Percentiles rank a stretch among this genome's conserved stretches.
phyloP scores from a whole-genome alignment of 2,113 vertebrate genomes.

The Larimichthys crocea region DNA sequence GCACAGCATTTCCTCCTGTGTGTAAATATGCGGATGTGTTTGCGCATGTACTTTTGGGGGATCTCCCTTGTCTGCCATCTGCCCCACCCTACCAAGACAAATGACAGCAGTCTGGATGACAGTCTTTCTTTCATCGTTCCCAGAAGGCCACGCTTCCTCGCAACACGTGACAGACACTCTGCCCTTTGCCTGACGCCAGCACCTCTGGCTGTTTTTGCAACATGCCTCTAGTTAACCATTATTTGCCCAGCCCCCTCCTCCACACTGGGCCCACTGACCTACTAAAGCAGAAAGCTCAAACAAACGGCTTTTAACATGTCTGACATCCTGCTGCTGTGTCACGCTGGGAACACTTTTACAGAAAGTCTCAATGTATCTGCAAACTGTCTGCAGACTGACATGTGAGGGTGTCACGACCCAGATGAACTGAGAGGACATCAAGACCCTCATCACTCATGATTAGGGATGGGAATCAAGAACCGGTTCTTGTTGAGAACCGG shows the following conservation, averaged over 20 bases:
- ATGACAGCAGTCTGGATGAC: conserved; percentile 9
- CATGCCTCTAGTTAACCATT: conserved; percentile 52
- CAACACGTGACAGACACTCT: conserved; percentile 31
- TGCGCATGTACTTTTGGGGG: conserved; percentile 23
- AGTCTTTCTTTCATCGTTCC: conserved; percentile 32
- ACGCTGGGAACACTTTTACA: conserved; percentile 2
- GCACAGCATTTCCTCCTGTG: background rate
- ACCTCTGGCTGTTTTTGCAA: conserved; percentile 58
- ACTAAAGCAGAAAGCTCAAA: conserved; percentile 48
- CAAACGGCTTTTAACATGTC: conserved; percentile 18
- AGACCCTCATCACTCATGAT: too few species aligned
- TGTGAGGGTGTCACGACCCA: background rate
- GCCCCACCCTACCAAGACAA: conserved; percentile 46
- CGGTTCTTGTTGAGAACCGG: too few species aligned
- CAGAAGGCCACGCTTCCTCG: conserved; percentile 32
- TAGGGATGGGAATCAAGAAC: too few species aligned
- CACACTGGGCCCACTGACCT: conserved; percentile 54
- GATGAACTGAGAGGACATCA: too few species aligned
- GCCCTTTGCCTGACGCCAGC: conserved; percentile 22
- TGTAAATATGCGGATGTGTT: conserved; percentile 18
- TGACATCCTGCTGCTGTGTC: conserved; percentile 28
- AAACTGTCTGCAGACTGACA: background rate
- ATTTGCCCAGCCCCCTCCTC: conserved; percentile 37
- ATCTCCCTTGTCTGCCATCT: conserved; percentile 19
- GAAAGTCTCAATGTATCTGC: background rate